Base-by-base conservation (phyloP, 2,888 invertebrate species). In the Empis livida region DNA sequence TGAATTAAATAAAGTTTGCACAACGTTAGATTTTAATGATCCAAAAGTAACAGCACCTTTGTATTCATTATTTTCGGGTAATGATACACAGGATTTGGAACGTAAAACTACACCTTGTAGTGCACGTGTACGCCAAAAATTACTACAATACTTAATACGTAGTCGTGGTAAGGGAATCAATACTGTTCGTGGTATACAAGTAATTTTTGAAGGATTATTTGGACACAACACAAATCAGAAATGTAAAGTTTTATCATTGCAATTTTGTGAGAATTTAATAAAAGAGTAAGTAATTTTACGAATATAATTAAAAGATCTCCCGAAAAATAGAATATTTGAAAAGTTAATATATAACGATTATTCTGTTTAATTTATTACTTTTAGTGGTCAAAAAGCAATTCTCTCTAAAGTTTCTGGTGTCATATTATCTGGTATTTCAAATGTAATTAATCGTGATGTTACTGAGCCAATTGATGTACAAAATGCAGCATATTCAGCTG, bases 151-250 rank as follows among this genome's bases (percentile, higher is more conserved):
- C 70, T 72, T 94, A 46, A 79, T 88, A 54, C 81, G 79, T 58
- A 78, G 82, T 5, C 80, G 79, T 0, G 82, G 80, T 39, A 72
- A 76, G 11, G 84, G 79, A 13, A 80, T 85, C 48, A 76, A 82
- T 61, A 80, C 84, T 50, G 87, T 89, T 9, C 81, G 82, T 45
- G 84, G 86, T 55, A 84, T 93, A 49, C 89, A 90, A 80, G 84
- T 89, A 37, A 81, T 92, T 45, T 93, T 92, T 67, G 90, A 92
- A 56, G 84, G 89, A 4, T 70, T 94, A 11, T 91, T 86, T 65
- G 91, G 90, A 27, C 76, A 75, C 5, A 84, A 84, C 57, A 88
- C 90, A 0, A 92, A 91, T 68, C 75, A 82, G 0, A 82, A 89
- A 56, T 75, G 94, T 49, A 86, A 89, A 57, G 80, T 80, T 8